phyloP scores from a whole-genome alignment of 2,797 vertebrate species.

The Anguilla anguilla region DNA sequence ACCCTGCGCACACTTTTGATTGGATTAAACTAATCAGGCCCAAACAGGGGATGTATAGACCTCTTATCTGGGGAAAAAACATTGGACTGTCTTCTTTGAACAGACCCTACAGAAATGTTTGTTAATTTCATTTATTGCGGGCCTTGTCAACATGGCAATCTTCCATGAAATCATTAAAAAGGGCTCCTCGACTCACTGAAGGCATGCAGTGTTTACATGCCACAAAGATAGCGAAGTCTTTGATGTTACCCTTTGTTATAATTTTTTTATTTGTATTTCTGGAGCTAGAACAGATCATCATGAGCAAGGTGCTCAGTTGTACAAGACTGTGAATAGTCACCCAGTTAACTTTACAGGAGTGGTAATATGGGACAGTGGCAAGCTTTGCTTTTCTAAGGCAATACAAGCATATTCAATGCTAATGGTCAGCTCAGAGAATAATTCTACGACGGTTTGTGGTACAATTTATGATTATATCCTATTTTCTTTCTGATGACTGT shows the following conservation, averaged over 20 bases:
- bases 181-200: conserved; percentile 71
- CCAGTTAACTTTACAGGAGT: conserved; percentile 54
- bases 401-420: conserved; percentile 68
- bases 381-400: conserved; percentile 68
- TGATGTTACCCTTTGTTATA: conserved; percentile 74
- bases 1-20: conserved; percentile 76
- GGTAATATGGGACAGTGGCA: conserved; percentile 67
- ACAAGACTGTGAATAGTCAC: conserved; percentile 76
- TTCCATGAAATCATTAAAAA: conserved; percentile 80
- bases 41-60: conserved; percentile 78
- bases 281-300: conserved; percentile 67
- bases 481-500: neutral
- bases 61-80: conserved; percentile 81
- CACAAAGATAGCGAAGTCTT: conserved; percentile 72
- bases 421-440: conserved; percentile 70
- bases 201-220: conserved; percentile 74
- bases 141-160: conserved; percentile 81
- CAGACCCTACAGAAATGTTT: conserved; percentile 85
- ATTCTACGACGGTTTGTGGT: conserved; percentile 68
- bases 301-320: conserved; percentile 68
- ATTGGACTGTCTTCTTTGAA: conserved; percentile 78
- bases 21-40: conserved; percentile 86
- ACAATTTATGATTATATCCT: conserved; percentile 62
- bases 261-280: conserved; percentile 61
- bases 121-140: conserved; percentile 85